Conservation (phyloP, 2,113 vertebrate genomes). For the Loxodonta africana region DNA sequence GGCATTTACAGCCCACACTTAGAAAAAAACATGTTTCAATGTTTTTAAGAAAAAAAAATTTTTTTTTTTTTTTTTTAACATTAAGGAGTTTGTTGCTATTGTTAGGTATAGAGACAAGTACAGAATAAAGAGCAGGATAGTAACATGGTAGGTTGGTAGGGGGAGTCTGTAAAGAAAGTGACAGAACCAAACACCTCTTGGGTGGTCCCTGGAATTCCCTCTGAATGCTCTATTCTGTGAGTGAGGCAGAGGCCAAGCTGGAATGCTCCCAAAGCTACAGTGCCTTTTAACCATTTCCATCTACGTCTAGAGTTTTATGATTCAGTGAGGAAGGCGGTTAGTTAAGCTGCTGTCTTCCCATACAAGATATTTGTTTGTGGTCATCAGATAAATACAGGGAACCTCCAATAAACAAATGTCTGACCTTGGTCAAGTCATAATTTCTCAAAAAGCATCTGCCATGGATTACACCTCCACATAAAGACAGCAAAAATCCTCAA, state of each 20-base stretch:
- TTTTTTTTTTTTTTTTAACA: constrained; percentile 27
- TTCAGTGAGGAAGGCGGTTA: not conserved
- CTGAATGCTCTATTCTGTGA: constrained; percentile 16
- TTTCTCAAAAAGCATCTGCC: constrained; percentile 36
- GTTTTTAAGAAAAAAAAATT: constrained; percentile 11
- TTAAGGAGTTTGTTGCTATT: not conserved
- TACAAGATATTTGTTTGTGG: constrained; percentile 36
- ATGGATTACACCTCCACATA: not conserved
- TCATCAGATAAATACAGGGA: constrained; percentile 15
- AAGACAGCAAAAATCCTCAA: no score
- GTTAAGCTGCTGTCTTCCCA: not conserved
- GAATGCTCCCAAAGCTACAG: not conserved
- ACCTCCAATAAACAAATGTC: constrained; percentile 45
- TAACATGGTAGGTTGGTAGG: not conserved
- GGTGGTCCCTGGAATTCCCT: constrained; percentile 17
- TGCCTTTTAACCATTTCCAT: not conserved
- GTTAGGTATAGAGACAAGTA: not conserved
- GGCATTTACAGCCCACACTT: constrained; percentile 11
- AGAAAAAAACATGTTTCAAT: not conserved
- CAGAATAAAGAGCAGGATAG: not conserved
- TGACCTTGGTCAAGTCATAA: constrained; percentile 38
- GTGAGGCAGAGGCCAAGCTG: not conserved
- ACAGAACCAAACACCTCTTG: constrained; percentile 42
- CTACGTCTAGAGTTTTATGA: constrained; percentile 36
- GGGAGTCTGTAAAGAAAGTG: not conserved